phyloP scores from a whole-genome alignment of 2,113 vertebrate genomes.

The Albula glossodonta region DNA sequence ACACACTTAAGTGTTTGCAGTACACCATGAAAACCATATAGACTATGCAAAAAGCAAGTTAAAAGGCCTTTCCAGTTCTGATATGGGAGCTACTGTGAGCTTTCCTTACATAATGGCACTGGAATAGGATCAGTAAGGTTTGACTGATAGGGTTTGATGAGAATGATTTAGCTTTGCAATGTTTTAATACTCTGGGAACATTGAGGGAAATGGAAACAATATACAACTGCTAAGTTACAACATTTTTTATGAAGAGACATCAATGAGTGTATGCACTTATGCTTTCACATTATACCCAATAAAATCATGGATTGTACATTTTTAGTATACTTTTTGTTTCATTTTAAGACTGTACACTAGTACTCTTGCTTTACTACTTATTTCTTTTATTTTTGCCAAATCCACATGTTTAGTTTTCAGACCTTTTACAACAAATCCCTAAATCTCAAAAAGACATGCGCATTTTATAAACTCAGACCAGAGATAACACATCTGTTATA shows the following conservation, averaged over 20 bases:
- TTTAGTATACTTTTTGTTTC: no score
- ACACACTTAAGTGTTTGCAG: not conserved
- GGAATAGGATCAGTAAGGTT: not conserved
- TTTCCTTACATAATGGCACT: not conserved
- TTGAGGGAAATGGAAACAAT: no score
- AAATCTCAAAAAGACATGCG: constrained; percentile 51
- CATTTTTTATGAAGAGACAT: no score
- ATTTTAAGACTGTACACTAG: not conserved
- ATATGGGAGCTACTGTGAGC: not conserved
- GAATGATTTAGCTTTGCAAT: not conserved
- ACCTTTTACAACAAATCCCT: not conserved
- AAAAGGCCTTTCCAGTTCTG: not conserved
- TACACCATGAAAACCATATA: not conserved
- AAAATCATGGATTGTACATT: no score
- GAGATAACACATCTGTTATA: constrained; percentile 25
- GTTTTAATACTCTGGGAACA: not conserved
- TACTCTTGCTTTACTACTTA: not conserved
- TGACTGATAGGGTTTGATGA: not conserved
- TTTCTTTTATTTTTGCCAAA: not conserved
- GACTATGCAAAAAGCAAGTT: not conserved
- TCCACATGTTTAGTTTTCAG: not conserved
- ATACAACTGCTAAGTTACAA: no score
- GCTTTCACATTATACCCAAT: no score
- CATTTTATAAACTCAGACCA: constrained; percentile 44
- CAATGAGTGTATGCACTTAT: no score